Percentiles rank a stretch among this genome's conserved stretches.
Conservation (phyloP, 2,113 vertebrate genomes). For the Embiotoca jacksoni region DNA sequence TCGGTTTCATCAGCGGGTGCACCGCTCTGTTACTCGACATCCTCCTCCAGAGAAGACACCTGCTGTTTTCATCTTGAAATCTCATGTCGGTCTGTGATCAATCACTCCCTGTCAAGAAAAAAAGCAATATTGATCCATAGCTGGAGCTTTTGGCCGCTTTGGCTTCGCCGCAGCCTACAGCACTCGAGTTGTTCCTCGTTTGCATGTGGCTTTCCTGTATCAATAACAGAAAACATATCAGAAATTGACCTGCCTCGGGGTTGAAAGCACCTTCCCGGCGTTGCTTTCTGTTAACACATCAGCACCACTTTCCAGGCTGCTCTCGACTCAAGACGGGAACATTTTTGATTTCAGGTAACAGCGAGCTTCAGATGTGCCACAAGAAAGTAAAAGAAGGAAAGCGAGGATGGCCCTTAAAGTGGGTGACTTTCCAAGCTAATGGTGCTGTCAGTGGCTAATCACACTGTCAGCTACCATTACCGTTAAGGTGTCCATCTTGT, state of each 20-base stretch:
- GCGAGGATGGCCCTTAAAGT: conserved; percentile 57
- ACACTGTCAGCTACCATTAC: conserved; percentile 81
- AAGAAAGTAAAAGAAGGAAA: conserved; percentile 53
- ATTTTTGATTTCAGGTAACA: conserved; percentile 56
- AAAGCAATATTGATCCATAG: conserved; percentile 75
- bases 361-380: conserved; percentile 48
- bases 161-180: conserved; percentile 39
- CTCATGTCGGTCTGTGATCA: conserved; percentile 76
- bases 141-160: conserved; percentile 42
- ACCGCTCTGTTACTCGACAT: conserved; percentile 74
- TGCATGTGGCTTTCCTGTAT: conserved; percentile 46
- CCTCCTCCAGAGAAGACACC: conserved; percentile 77
- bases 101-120: conserved; percentile 74
- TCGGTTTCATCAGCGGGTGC: conserved; percentile 75
- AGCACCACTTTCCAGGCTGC: background rate
- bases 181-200: conserved; percentile 33
- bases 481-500: conserved; percentile 71
- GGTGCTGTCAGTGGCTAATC: conserved; percentile 81
- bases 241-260: background rate
- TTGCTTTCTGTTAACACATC: background rate
- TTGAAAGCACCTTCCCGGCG: conserved; percentile 8
- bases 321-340: conserved; percentile 28
- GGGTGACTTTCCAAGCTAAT: conserved; percentile 76
- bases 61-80: conserved; percentile 79
- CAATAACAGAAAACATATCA: conserved; percentile 27